These are phyloP conservation scores for Xiphias gladius DNA, from an alignment of 2,113 vertebrate genomes.

Conservation along the genomic window DNA sequence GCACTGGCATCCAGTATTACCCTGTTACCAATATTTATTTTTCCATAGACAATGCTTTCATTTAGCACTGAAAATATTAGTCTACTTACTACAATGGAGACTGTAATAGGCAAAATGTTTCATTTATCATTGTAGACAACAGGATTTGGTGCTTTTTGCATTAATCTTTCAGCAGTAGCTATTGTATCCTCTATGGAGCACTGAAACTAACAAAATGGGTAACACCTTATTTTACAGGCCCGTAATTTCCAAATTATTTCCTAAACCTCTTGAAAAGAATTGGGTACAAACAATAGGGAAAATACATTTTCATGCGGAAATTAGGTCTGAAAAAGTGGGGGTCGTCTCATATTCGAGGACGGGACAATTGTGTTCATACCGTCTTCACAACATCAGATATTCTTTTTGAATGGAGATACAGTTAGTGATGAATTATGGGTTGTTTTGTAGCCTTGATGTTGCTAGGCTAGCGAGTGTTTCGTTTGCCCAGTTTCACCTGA, in stretches of 20 bases:
- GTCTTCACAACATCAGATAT: no score
- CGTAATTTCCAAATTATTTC: not conserved
- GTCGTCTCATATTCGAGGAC: no score
- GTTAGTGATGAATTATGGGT: no score
- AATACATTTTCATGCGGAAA: no score
- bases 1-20: slow-evolving; percentile 24
- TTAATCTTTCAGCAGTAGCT: slow-evolving; percentile 20
- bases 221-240: not conserved
- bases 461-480: no score
- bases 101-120: slow-evolving; percentile 9
- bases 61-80: slow-evolving; percentile 45
- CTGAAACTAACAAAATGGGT: not conserved
- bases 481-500: no score
- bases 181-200: not conserved
- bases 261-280: not conserved
- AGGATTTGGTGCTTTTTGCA: slow-evolving; percentile 25
- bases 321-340: no score
- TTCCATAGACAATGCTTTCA: slow-evolving; percentile 35
- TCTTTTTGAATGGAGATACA: no score
- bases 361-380: no score
- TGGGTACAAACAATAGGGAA: not conserved
- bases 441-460: no score
- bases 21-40: slow-evolving; percentile 32
- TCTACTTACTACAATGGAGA: slow-evolving; percentile 8
- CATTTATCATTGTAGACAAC: slow-evolving; percentile 54